These are phyloP conservation scores for Lymantria monacha DNA, from an alignment of 2,888 invertebrate genomes.

Conservation along the genomic window DNA sequence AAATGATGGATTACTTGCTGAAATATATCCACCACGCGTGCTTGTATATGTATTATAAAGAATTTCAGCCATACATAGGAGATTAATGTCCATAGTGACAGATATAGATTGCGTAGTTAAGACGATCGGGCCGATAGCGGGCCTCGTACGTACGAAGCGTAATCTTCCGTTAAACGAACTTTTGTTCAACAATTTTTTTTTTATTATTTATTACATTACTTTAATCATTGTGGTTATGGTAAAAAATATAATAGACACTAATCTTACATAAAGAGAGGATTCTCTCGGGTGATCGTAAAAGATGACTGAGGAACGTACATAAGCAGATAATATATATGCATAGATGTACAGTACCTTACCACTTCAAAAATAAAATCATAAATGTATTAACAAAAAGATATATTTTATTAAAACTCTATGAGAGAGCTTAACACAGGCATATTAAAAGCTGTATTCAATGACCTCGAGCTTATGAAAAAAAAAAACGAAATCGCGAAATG, in stretches of 20 bases:
- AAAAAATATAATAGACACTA: no score
- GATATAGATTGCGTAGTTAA: conserved; percentile 1
- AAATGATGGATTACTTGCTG: conserved; percentile 6
- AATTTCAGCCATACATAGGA: not conserved
- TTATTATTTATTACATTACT: not conserved
- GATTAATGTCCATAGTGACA: conserved; percentile 3
- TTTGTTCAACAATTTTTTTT: not conserved
- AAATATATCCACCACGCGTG: conserved; percentile 1
- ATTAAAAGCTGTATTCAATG: no score
- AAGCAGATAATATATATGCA: no score
- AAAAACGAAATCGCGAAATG: conserved; percentile 18
- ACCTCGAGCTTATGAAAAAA: not conserved
- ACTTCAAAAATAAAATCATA: no score
- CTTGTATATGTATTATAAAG: not conserved
- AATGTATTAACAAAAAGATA: no score
- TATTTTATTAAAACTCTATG: no score
- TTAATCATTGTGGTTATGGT: no score
- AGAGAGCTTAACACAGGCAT: no score
- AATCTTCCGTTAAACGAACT: not conserved
- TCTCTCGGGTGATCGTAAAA: no score
- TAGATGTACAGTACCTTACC: no score
- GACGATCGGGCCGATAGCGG: not conserved
- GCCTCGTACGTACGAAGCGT: not conserved
- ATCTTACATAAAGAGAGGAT: no score
- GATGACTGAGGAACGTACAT: no score